Evolutionary conservation across 1,140 invertebrate species (phyloP), one percentile per base, ranked within the genome.

Genomic region (Bombus consobrinus): DNA sequence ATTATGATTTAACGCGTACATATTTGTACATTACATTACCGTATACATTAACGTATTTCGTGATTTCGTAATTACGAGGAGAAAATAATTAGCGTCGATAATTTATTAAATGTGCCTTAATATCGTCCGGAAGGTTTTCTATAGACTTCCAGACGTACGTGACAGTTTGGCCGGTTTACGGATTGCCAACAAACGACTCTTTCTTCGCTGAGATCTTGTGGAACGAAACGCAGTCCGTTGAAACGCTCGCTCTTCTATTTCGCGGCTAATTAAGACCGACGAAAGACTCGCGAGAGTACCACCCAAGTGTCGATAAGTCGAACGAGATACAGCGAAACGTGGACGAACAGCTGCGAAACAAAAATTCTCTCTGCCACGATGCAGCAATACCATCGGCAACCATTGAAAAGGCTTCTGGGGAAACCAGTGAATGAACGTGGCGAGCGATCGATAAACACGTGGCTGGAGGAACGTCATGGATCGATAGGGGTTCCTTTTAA

Each of bases 401-500:
- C 41, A 47, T 47, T 43, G 28, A 32, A 32, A n/a, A 6, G 5
- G 12, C 8, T n/a, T 13, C n/a, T 3, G 41, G 41, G 5, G 41
- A 73, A 73, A 47, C 41, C 32, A 5, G 8, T 18, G 53, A 76
- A 59, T 25, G 53, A 59, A 76, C 25, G 18, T 59, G 43, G 78
- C 69, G 22, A 69, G 37, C 82, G 89, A 89, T 90, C 89, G 89
- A 80, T 89, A 71, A 76, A 72, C 85, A 81, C 83, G 76, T 76
- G 72, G 47, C 39, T 83, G 69, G 34, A 75, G 68, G 22, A 59
- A 64, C 77, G 53, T 76, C 85, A 68, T 82, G 86, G 86, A 90
- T 90, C 89, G 80, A 89, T 89, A 81, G 87, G 81, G 88, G 88
- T 88, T 68, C 88, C 82, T 43, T 81, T 81, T 32, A 18, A 77